Evolutionary conservation across 2,797 vertebrate genomes (phyloP).

Genomic region (Anas flavirostris): DNA sequence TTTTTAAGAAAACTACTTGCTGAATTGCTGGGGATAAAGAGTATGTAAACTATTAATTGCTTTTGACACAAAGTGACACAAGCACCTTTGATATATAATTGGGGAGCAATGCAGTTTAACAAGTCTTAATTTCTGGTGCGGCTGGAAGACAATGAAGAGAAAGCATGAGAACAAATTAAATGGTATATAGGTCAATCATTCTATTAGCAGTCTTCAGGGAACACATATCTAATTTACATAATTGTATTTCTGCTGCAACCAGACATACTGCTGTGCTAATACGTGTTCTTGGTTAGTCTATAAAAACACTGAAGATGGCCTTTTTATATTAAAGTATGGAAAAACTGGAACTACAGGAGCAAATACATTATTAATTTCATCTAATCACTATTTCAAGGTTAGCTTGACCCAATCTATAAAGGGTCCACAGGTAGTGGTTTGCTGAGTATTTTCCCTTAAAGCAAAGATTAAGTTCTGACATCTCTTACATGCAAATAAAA

Average conservation of each 20-base stretch:
- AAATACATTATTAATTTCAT: constrained; percentile 47
- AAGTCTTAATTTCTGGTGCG: constrained; percentile 78
- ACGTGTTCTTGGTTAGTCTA: constrained; percentile 58
- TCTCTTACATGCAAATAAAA: not conserved
- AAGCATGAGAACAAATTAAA: constrained; percentile 77
- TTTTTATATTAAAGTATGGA: constrained; percentile 12
- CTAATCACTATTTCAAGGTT: constrained; percentile 45
- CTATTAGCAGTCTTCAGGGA: constrained; percentile 81
- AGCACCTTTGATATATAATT: constrained; percentile 73
- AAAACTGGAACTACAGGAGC: constrained; percentile 12
- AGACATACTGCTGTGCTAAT: constrained; percentile 71
- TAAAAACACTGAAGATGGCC: constrained; percentile 55
- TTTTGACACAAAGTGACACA: constrained; percentile 66
- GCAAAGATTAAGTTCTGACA: not conserved
- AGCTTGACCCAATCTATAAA: not conserved
- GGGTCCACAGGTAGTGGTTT: not conserved
- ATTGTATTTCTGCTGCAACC: constrained; percentile 78
- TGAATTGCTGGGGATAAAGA: constrained; percentile 15
- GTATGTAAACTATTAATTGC: constrained; percentile 53
- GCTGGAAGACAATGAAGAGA: constrained; percentile 77
- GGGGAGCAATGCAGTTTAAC: constrained; percentile 69
- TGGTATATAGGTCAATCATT: constrained; percentile 83
- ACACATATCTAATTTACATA: constrained; percentile 75
- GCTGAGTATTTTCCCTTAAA: not conserved
- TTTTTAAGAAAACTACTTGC: not conserved